Conservation (phyloP, 30 jellyfish, hydroid and myxozoan genomes). For the Cassiopea xamachana region DNA sequence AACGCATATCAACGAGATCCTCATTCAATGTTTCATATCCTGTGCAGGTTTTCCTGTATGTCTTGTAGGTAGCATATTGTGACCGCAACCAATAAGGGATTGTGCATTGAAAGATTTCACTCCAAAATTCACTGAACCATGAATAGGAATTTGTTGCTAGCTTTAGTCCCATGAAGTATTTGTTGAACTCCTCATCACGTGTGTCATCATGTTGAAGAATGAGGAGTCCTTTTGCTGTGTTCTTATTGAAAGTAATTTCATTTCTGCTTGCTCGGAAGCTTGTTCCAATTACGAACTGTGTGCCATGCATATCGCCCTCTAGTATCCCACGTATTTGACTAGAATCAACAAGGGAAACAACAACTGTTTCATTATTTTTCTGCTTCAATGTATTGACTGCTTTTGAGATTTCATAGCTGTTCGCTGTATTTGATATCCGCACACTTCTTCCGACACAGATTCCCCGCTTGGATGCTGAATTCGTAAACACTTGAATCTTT, state of each 20-base stretch:
- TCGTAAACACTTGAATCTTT: conserved; percentile 18
- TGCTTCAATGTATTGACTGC: conserved; percentile 8
- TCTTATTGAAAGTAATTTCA: background rate
- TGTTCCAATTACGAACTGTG: conserved; percentile 4
- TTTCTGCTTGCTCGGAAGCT: conserved; percentile 28
- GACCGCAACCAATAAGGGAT: background rate
- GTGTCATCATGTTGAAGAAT: conserved; percentile 15
- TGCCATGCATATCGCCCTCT: conserved; percentile 6
- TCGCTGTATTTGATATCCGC: conserved; percentile 28
- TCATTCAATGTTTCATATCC: conserved; percentile 47
- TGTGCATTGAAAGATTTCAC: conserved; percentile 61
- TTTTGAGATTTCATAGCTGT: background rate
- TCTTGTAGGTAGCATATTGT: background rate
- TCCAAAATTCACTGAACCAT: conserved; percentile 82
- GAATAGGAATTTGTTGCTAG: conserved; percentile 4
- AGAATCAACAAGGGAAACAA: conserved; percentile 42
- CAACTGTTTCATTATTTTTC: conserved; percentile 21
- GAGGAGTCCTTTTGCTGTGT: conserved; percentile 4
- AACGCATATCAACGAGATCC: conserved; percentile 6
- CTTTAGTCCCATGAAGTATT: conserved; percentile 30
- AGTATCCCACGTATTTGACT: conserved; percentile 54
- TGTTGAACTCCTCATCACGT: background rate
- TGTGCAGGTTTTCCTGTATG: conserved; percentile 29
- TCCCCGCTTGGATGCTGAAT: conserved; percentile 5
- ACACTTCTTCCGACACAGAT: conserved; percentile 40